Percentiles rank a stretch among this genome's conserved stretches.
Conservation (phyloP, 2,113 vertebrate species). For the Siphamia tubifer region DNA sequence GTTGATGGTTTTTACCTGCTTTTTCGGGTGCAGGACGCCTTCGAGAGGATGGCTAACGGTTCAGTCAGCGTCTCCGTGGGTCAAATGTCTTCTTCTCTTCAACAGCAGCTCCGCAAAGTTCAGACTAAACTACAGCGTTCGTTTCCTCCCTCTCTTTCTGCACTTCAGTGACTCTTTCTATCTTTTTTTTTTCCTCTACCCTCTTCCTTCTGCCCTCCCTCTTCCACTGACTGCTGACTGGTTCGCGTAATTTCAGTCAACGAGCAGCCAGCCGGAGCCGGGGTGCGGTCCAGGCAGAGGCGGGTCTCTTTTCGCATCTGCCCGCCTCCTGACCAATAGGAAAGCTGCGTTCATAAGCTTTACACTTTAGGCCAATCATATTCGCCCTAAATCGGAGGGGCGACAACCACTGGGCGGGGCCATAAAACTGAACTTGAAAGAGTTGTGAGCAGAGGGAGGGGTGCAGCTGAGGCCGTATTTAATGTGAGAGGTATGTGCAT, state of each 20-base stretch:
- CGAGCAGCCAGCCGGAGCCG: conserved; percentile 50
- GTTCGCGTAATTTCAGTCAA: conserved; percentile 53
- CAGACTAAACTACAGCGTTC: conserved; percentile 58
- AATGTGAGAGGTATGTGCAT: conserved; percentile 81
- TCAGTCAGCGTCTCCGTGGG: conserved; percentile 63
- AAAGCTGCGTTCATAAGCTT: neutral
- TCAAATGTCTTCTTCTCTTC: conserved; percentile 62
- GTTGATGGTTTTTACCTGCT: conserved; percentile 66
- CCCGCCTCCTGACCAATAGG: conserved; percentile 21
- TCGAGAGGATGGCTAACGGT: conserved; percentile 48
- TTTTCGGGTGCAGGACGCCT: conserved; percentile 62
- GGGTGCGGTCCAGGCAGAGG: conserved; percentile 75
- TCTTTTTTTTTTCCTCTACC: conserved; percentile 9
- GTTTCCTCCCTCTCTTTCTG: conserved; percentile 50
- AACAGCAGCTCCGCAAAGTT: conserved; percentile 59
- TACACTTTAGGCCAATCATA: conserved; percentile 56
- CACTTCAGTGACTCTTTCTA: conserved; percentile 29
- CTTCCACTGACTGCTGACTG: conserved; percentile 58
- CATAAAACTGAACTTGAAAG: conserved; percentile 65
- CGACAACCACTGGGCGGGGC: conserved; percentile 13
- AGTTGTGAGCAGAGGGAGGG: conserved; percentile 44
- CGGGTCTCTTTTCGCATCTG: neutral
- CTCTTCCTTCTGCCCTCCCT: conserved; percentile 53
- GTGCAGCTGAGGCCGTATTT: conserved; percentile 71
- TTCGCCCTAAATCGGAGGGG: neutral